Base-by-base conservation (phyloP, 2,888 invertebrate genomes). In the Iselma pallidipennis region DNA sequence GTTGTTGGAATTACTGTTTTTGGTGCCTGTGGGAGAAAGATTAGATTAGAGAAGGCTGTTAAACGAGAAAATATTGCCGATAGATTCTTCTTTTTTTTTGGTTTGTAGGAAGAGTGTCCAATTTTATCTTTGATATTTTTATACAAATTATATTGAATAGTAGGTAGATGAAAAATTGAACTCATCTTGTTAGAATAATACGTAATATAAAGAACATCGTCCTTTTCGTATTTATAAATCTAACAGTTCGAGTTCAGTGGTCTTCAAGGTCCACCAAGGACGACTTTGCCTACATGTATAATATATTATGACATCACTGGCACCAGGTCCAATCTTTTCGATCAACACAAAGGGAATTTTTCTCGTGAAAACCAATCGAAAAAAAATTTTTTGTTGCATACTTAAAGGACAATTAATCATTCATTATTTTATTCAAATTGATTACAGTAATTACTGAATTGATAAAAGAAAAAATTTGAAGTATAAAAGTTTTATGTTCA, bases 211-310 rank as follows among this genome's bases (percentile, higher is more conserved):
- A 16, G 37, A 16, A 16, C 37, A 9, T 37, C n/a, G n/a, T n/a
- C n/a, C 26, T 26, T 7, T 37, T 14, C 6, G 6, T 37, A 37
- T 37, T n/a, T 37, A 37, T 16, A 37, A 37, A 37, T 37, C 37
- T 37, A 51, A 23, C 21, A 25, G n/a, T 45, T 29, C 31, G 62
- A 55, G 59, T 63, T 63, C 63, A 63, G 52, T 51, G 59, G 45
- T 63, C 63, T 54, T 63, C 63, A 63, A 63, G 63, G 63, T 63
- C 59, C 63, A 50, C 49, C 63, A 63, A 63, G 63, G 63, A 63
- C 63, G 63, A 59, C 45, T 62, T 57, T 61, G 31, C 53, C 61
- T 49, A 57, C 61, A 48, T 14, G 51, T 29, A 14, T 52, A 56
- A 61, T 56, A 56, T 60, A n/a, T n/a, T 14, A 5, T 37, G 31